Conservation (phyloP, 2,888 invertebrate species). For the Drosophila aldrichi region DNA sequence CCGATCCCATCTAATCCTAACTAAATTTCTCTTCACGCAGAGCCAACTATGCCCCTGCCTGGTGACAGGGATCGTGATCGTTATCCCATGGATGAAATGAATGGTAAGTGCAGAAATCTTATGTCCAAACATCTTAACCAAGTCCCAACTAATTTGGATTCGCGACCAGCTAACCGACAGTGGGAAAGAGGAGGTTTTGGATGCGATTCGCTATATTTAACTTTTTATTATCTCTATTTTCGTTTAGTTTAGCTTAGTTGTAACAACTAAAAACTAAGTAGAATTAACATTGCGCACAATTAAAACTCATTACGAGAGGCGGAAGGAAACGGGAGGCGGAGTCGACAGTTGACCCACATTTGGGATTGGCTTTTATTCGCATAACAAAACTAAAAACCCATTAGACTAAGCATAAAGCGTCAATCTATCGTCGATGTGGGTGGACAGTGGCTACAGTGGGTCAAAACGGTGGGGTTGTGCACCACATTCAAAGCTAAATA, state of each 20-base stretch:
- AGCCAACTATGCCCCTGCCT: conserved; percentile 56
- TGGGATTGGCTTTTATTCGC: conserved; percentile 65
- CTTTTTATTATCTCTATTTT: conserved; percentile 4
- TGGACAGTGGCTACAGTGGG: conserved; percentile 17
- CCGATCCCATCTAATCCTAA: background rate
- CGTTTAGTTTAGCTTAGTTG: conserved; percentile 18
- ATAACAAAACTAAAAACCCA: conserved; percentile 76
- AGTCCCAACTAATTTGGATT: conserved; percentile 64
- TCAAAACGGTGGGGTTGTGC: conserved; percentile 10
- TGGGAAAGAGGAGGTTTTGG: conserved; percentile 23
- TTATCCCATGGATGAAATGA: conserved; percentile 74
- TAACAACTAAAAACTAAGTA: conserved; percentile 46
- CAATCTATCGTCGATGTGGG: conserved; percentile 52
- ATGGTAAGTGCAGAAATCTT: conserved; percentile 63
- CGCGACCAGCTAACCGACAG: conserved; percentile 44
- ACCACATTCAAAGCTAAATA: conserved; percentile 28
- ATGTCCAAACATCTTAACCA: conserved; percentile 3
- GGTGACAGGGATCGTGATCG: conserved; percentile 55
- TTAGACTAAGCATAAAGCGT: conserved; percentile 68
- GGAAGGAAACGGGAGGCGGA: conserved; percentile 7
- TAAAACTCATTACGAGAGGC: conserved; percentile 69
- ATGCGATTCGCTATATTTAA: conserved; percentile 20
- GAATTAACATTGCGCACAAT: conserved; percentile 68
- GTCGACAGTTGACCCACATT: conserved; percentile 77
- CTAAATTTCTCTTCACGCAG: conserved; percentile 37